phyloP scores from a whole-genome alignment of 2,113 vertebrate species.

The Benitochromis conjunctus region DNA sequence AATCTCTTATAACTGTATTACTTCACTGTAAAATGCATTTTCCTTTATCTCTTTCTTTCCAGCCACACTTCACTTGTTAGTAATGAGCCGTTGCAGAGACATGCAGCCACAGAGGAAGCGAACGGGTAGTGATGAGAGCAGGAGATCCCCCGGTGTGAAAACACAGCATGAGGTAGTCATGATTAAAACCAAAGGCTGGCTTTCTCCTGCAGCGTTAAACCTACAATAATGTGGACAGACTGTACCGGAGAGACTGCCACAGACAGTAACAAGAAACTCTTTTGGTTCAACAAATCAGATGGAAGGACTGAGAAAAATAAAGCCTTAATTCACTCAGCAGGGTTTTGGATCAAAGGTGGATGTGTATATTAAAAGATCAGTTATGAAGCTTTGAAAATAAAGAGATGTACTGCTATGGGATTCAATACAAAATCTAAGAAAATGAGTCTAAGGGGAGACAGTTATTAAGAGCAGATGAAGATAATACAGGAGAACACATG shows the following conservation, averaged over 20 bases:
- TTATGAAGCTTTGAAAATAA: neutral
- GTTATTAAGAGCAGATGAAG: neutral
- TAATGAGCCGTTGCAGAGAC: neutral
- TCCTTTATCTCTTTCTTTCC: neutral
- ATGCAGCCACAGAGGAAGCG: neutral
- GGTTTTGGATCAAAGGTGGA: constrained; percentile 1
- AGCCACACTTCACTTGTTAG: neutral
- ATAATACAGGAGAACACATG: neutral
- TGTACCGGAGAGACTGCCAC: neutral
- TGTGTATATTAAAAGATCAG: neutral
- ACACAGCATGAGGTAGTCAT: constrained; percentile 24
- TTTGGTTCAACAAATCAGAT: constrained; percentile 10
- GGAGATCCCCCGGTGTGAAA: constrained; percentile 16
- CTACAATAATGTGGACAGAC: neutral
- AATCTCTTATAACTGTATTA: neutral
- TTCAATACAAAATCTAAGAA: neutral
- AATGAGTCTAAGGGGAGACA: neutral
- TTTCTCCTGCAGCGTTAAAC: neutral
- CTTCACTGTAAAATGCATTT: neutral
- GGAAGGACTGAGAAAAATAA: neutral
- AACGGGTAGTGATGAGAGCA: constrained; percentile 1
- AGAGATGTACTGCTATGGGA: neutral
- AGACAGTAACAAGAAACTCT: neutral
- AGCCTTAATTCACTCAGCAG: neutral
- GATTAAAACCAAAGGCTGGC: constrained; percentile 27